Base-by-base conservation (phyloP, 2,113 vertebrate genomes). In the Leptobrachium ailaonicum region DNA sequence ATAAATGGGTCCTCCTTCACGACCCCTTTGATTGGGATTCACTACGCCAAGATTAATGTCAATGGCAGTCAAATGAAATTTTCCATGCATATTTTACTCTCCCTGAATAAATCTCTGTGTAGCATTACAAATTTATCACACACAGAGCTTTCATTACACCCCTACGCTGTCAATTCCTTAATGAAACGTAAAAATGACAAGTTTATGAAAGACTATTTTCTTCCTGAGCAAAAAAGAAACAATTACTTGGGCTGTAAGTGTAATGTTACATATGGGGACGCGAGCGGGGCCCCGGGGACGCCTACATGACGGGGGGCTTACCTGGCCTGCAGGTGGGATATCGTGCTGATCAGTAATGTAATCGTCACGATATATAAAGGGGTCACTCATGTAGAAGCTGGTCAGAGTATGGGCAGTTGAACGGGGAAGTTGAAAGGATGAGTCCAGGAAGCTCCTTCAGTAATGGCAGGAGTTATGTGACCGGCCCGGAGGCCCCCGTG, bases 61-160 rank as follows among this genome's bases (percentile, higher is more conserved):
- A 60, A 60, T 60, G 56, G 56, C 56, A 60, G 56, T 60, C 56
- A 60, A 60, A 60, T 60, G 56, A 60, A 60, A 60, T 60, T 60
- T 60, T 60, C 56, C 56, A 60, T 60, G 56, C 56, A 60, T 60
- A 60, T 60, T 60, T 60, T 60, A 60, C 56, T 60, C 13, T 2
- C 56, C 56, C 56, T 60, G 56, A 60, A 60, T 60, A 60, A 60
- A 60, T 60, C 56, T 60, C 56, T 14, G 11, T 3, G 56, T 60
- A 60, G 56, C 56, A 11, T 60, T 60, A 60, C 2, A 60, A 60
- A 60, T 60, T 60, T 60, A 60, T 60, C 56, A 60, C 13, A 60
- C 2, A 60, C 3, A 60, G 56, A 60, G 11, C 13, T 60, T 60
- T 60, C 56, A 60, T 60, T 60, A 60, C 56, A 60, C 56, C 56